Evolutionary conservation across 2,888 invertebrate genomes (phyloP).

Genomic region (Drosophila ustulata): DNA sequence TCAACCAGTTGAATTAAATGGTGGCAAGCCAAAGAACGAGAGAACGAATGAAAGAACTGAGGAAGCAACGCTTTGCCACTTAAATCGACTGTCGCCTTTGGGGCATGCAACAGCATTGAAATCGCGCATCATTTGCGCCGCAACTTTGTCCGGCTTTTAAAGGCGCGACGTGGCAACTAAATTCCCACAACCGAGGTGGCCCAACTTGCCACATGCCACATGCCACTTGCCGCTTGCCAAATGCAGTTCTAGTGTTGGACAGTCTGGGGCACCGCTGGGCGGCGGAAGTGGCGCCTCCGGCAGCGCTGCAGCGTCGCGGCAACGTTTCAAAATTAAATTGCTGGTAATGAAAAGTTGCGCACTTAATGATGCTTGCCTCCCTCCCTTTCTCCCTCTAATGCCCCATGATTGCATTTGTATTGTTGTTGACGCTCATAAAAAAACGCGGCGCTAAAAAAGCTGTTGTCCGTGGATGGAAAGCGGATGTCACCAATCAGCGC

Average conservation of each 20-base stretch:
- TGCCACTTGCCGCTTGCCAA: conserved; percentile 39
- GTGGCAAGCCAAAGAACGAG: conserved; percentile 1
- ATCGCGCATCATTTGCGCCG: conserved; percentile 24
- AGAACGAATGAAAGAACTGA: background rate
- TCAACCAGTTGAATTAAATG: conserved; percentile 16
- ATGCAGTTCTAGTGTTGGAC: conserved; percentile 72
- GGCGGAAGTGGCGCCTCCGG: conserved; percentile 54
- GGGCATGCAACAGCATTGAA: conserved; percentile 38
- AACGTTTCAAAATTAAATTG: conserved; percentile 64
- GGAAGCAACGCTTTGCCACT: conserved; percentile 20
- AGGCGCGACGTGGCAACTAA: background rate
- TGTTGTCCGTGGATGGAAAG: conserved; percentile 24
- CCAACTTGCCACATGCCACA: no score
- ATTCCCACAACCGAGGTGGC: conserved; percentile 10
- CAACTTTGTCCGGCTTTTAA: conserved; percentile 20
- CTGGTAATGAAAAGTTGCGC: conserved; percentile 73
- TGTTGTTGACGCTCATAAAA: conserved; percentile 19
- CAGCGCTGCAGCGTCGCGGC: conserved; percentile 32
- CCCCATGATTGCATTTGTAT: conserved; percentile 3
- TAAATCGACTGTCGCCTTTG: conserved; percentile 52
- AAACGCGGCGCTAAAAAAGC: conserved; percentile 14
- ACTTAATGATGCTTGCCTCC: conserved; percentile 59
- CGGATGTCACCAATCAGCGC: conserved; percentile 62
- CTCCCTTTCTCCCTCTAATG: conserved; percentile 17
- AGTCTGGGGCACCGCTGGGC: background rate